Base-by-base conservation (phyloP, 2,113 vertebrate species). In the Chloropsis hardwickii region DNA sequence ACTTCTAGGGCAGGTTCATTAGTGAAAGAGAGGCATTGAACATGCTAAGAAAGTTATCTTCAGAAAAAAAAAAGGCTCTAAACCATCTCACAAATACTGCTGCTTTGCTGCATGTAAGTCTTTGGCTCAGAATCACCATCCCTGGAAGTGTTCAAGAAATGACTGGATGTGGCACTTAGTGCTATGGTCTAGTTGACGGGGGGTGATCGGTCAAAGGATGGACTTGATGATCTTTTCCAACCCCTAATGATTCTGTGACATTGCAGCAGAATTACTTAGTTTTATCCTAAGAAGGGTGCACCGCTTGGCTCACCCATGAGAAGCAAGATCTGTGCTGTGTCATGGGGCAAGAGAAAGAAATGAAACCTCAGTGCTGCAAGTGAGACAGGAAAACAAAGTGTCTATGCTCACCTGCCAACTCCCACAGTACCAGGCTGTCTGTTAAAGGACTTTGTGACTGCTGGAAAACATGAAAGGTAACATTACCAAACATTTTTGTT, bases 121-220 rank as follows among this genome's bases (percentile, higher is more conserved):
- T 69, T 74, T 40, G 37, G 14, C 5, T 45, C 47, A 44, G 62
- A 69, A 42, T 48, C 62, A 31, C 22, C 25, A 27, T 27, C 18
- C 10, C 40, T 61, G 40, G 17, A 35, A 14, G 4, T 15, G 40
- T 9, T 33, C 47, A 23, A 33, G 40, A 42, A 69, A 28, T 6
- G 10, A 42, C 10, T 23, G 47, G 21, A 42, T 0, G 0, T 61
- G n/a, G 18, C 8, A 33, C 25, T 27, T 19, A 27, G 11, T 60
- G 11, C n/a, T 54, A 1, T 35, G 29, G 14, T 82, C 25, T 22
- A 31, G 25, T 19, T 54, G 40, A 35, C 31, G 33, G 18, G 9
- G 25, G 17, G 4, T 31, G 14, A n/a, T 35, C 28, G 39, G 8
- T 13, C 23, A 53, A n/a, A 66, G 9, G 16, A 39, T 12, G 16